Base-by-base conservation (phyloP, 2,888 invertebrate species). In the Caradrina kadenii region DNA sequence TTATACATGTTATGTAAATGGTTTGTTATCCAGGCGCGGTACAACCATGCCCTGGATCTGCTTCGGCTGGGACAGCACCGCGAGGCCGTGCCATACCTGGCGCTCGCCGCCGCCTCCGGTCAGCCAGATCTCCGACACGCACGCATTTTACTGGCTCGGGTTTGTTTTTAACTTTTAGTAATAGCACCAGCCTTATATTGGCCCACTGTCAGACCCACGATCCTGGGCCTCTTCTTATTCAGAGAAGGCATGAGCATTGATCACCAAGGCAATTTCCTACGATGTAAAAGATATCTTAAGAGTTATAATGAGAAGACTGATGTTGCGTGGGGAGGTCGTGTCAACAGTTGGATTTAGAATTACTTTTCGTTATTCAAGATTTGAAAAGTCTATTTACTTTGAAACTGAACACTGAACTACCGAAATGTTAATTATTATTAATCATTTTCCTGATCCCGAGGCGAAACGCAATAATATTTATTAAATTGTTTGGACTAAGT, bases 31-130 rank as follows among this genome's bases (percentile, higher is more conserved):
- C 70, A 93, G 93, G 79, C 81, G 56, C 90, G 89, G 3, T 88
- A 81, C 62, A 80, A 85, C 39, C 82, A 86, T 52, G 92, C 89
- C 0, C 70, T 85, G 5, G 77, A 84, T 31, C 77, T 92, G 31
- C 17, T 91, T 17, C 60, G 69, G 0, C 50, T 69, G n/a, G 90
- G 90, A 0, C 80, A 81, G 6, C 81, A 84, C 69, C 64, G 68
- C 0, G 90, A 90, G 26, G 93, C 93, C 6, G 90, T 87, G 53
- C 86, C 93, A 3, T 90, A 91, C 15, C 82, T 93, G 1, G 92
- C 93, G 0, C 86, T 92, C 17, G 91, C 89, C 0, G 92, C 91
- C 0, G 89, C 90, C 0, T 84, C 87, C 0, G n/a, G 68, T 0
- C 81, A 83, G 15, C 72, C 79, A 1, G 61, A 71, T 4, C 73